Evolutionary conservation across 1,140 invertebrate genomes (phyloP), one percentile per base, ranked within the genome.

Genomic region (Trichoplusia ni): DNA sequence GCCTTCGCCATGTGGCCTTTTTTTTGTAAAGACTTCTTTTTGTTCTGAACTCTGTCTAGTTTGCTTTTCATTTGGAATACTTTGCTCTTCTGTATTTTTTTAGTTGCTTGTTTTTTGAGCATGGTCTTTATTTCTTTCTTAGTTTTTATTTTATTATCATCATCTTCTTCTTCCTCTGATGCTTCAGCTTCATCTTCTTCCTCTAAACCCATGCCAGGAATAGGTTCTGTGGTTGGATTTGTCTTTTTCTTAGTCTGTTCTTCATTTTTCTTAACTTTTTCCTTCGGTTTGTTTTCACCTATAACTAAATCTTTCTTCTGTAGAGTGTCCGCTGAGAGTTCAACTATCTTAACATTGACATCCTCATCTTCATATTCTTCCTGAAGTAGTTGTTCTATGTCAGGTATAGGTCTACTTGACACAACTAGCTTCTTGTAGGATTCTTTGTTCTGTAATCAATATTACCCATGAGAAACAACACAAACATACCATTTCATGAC

Each of bases 261-360:
- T 14, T 23, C 9, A 9, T 37, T 44, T 21, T 56, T 67, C 13
- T 74, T 78, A 6, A 63, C 29, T 64, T 47, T 35, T 64, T 87
- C 85, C 63, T 81, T 86, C 13, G 92, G 92, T 79, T 84, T 91
- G 79, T 95, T 95, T 40, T 92, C 90, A 5, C 95, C 95, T 61
- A 95, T 94, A 84, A 94, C 94, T 76, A 93, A 93, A 67, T 93
- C 92, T 73, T 92, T 91, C 54, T 93, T 92, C 5, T 94, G 91
- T 44, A 95, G 86, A 27, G 94, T 93, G 42, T 93, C 92, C 38
- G 94, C 88, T 21, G 94, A 93, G 8, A 96, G 82, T 77, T 95
- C 95, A 0, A 94, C 91, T 54, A 96, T 93, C 88, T 94, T 95
- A 3, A 96, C 94, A 72, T 94, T 94, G 4, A 95, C 94, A 75